Base-by-base conservation (phyloP, 2,888 invertebrate genomes). In the Galeopsomyia nigrocyanea region DNA sequence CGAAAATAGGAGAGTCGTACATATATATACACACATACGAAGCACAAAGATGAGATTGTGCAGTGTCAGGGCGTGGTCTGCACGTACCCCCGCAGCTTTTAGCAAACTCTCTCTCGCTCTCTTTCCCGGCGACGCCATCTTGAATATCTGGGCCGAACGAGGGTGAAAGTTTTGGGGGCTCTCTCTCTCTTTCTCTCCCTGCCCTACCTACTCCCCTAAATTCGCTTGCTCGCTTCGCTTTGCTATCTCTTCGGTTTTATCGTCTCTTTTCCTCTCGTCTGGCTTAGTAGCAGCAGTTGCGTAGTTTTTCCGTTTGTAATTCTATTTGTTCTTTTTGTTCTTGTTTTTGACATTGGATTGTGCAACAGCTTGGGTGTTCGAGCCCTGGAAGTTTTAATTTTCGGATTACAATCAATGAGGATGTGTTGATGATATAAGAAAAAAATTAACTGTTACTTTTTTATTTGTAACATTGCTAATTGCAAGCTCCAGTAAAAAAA, bases 1-100 rank as follows among this genome's bases (percentile, higher is more conserved):
- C 17, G 51, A 51, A n/a, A 19, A 51, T 17, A 19, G 14, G 58
- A 51, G 68, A 62, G 57, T 50, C 61, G 50, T 3, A 22, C 50
- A 19, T 50, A 63, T 26, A 16, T 31, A 62, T 6, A 53, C 3
- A 14, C 17, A 39, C 7, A 19, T 5, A 46, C 19, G 39, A 21
- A 65, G 14, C 50, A 39, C 22, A 58, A 46, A 50, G 39, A 26
- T 39, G 39, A 39, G 39, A 39, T n/a, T 14, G 46, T 13, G 49
- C 57, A 47, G 39, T 69, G 60, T 57, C 76, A 81, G 82, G 84
- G 84, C 84, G 83, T 84, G 83, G 82, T 79, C 77, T 82, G 16
- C 46, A 80, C 80, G 78, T 80, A 81, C 83, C 82, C 82, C 81
- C 82, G 81, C 80, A 79, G 79, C 79, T 79, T 80, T 79, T 77